These are phyloP conservation scores for Sterrhoptilus dennistouni DNA, from an alignment of 2,113 vertebrate species.

Conservation along the genomic window DNA sequence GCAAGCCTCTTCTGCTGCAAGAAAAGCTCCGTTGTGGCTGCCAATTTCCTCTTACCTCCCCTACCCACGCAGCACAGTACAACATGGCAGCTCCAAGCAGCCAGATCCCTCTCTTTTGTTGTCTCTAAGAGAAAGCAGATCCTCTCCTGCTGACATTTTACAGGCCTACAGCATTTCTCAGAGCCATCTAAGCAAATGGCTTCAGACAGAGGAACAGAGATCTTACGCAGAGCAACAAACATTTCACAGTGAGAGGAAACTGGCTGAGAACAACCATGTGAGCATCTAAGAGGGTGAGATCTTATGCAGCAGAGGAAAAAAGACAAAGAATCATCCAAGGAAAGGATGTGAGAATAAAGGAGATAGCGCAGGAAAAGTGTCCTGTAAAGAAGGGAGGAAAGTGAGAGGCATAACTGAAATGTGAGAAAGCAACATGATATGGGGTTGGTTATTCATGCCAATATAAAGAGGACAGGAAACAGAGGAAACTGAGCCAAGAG, in stretches of 20 bases:
- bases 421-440: neutral
- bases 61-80: neutral
- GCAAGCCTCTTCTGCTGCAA: neutral
- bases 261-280: neutral
- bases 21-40: neutral
- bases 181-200: neutral
- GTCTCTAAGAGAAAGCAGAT: neutral
- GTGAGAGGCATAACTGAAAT: neutral
- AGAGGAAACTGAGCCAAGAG: neutral
- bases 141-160: neutral
- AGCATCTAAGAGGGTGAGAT: neutral
- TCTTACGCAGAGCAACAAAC: neutral
- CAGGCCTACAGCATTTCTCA: neutral
- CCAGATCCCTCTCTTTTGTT: neutral
- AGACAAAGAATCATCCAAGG: neutral
- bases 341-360: constrained; percentile 1
- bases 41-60: neutral
- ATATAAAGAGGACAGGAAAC: neutral
- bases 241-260: neutral
- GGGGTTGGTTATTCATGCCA: neutral
- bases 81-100: neutral
- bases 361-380: neutral
- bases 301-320: neutral
- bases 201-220: constrained; percentile 17
- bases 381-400: neutral